Evolutionary conservation across 1,140 invertebrate species (phyloP).

Genomic region (Nasonia vitripennis): DNA sequence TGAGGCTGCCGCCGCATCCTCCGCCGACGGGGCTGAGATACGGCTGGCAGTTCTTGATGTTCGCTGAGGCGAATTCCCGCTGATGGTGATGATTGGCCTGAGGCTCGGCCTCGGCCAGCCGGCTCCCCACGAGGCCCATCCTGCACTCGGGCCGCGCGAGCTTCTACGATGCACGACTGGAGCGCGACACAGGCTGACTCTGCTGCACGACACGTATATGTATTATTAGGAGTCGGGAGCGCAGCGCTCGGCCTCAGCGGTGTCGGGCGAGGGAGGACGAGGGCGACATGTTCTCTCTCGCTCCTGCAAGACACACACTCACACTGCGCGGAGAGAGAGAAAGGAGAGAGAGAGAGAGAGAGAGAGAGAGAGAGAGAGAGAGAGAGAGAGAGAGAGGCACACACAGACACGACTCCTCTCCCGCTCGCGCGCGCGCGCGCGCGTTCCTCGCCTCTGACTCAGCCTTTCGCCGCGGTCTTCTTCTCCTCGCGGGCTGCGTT

Average conservation of each 20-base stretch:
- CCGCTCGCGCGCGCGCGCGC: background rate
- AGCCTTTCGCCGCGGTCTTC: background rate
- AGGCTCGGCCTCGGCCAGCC: conserved; percentile 62
- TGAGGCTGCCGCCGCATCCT: background rate
- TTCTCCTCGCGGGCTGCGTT: background rate
- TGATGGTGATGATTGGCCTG: background rate
- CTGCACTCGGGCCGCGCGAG: background rate
- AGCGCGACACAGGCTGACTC: background rate
- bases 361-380: background rate
- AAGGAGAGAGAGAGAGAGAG: background rate
- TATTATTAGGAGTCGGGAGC: background rate
- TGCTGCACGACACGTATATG: no score
- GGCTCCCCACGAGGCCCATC: conserved; percentile 72
- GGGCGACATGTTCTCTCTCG: background rate
- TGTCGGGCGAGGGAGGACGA: conserved; percentile 14
- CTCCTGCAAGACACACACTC: background rate
- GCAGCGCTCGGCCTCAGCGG: background rate
- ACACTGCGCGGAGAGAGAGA: background rate
- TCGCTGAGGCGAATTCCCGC: background rate
- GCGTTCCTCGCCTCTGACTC: conserved; percentile 20
- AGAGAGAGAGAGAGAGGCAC: background rate
- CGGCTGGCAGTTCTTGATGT: conserved; percentile 25
- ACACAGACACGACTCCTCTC: background rate
- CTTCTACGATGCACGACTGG: background rate
- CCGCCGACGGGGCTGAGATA: background rate